A percentile compares a stretch with the other conserved stretches of the same genome.
Evolutionary conservation across 2,797 vertebrate species (phyloP).

Genomic region (Peromyscus nudipes): DNA sequence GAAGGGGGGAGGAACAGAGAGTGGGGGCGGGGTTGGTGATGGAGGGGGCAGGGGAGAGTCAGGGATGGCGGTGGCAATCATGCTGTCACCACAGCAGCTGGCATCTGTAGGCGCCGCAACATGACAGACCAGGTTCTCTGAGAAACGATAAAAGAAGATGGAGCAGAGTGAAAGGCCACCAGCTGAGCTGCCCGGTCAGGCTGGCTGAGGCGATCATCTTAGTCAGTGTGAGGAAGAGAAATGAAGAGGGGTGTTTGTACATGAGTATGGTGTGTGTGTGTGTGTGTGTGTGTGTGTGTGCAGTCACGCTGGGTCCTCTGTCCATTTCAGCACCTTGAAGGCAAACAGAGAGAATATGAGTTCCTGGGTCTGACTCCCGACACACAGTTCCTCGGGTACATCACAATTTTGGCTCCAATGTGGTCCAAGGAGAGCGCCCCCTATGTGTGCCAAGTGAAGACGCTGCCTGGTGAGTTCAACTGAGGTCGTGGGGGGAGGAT

Average conservation of each 20-base stretch:
- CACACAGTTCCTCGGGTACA: conserved; percentile 85
- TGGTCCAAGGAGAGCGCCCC: conserved; percentile 80
- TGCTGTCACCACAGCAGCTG: background rate
- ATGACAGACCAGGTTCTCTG: background rate
- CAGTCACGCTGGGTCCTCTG: background rate
- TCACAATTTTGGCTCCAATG: conserved; percentile 47
- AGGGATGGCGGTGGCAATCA: background rate
- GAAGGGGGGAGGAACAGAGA: background rate
- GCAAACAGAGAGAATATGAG: conserved; percentile 85
- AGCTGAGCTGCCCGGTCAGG: background rate
- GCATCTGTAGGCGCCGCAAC: background rate
- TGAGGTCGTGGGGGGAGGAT: background rate
- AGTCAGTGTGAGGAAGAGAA: background rate
- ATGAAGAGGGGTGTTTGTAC: no score
- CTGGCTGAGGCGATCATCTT: background rate
- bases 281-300: background rate
- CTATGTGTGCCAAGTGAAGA: conserved; percentile 83
- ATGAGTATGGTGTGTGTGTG: background rate
- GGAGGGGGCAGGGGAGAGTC: background rate
- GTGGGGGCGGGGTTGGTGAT: no score
- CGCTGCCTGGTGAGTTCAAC: conserved; percentile 84
- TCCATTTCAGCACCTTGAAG: conserved; percentile 77
- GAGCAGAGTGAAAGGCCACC: background rate
- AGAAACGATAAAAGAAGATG: background rate
- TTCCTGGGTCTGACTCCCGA: conserved; percentile 86